Evolutionary conservation across 2,888 invertebrate genomes (phyloP).

Genomic region (Volucella inanis): DNA sequence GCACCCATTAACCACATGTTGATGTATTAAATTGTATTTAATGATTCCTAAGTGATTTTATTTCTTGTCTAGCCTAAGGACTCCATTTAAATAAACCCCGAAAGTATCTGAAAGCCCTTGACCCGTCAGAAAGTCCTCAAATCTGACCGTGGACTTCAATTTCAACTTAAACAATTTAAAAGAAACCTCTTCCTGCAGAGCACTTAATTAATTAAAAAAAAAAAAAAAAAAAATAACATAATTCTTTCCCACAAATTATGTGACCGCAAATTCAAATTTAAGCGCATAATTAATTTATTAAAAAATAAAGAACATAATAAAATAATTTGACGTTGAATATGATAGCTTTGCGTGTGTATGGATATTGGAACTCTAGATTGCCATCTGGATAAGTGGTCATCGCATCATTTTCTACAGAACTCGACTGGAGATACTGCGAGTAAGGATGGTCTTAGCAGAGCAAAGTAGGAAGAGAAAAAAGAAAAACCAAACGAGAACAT

Average conservation of each 20-base stretch:
- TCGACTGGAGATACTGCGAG: slow-evolving; percentile 34
- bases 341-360: slow-evolving; percentile 31
- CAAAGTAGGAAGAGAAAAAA: background rate
- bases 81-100: slow-evolving; percentile 1
- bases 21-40: no score
- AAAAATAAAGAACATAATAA: slow-evolving; percentile 11
- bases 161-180: slow-evolving; percentile 22
- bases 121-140: background rate
- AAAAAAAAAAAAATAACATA: slow-evolving; percentile 12
- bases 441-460: slow-evolving; percentile 12
- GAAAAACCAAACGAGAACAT: slow-evolving; percentile 43
- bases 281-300: slow-evolving; percentile 32
- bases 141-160: slow-evolving; percentile 3
- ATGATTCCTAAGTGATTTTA: no score
- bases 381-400: slow-evolving; percentile 68
- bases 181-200: background rate
- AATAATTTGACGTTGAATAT: slow-evolving; percentile 53
- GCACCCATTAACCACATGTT: no score
- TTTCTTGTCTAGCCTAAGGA: background rate
- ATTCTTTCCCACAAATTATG: background rate
- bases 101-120: background rate
- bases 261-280: slow-evolving; percentile 15
- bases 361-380: slow-evolving; percentile 47
- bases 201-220: slow-evolving; percentile 53
- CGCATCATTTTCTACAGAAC: slow-evolving; percentile 63